A percentile compares a stretch with the other conserved stretches of the same genome.
Conservation (phyloP, 1,140 invertebrate genomes). For the Heliothis subflexa region DNA sequence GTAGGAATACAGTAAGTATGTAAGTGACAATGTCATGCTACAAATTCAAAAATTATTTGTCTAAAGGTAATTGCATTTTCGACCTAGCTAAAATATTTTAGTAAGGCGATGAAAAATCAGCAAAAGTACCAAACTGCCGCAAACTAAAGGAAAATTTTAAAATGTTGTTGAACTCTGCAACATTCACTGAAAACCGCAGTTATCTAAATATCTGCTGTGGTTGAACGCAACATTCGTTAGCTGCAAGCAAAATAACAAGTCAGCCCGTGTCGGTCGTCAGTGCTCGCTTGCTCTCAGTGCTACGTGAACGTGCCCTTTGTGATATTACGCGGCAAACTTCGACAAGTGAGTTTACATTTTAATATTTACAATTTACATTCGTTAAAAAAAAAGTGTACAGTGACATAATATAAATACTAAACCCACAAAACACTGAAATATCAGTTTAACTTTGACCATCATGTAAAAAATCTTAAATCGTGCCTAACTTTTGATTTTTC, state of each 20-base stretch:
- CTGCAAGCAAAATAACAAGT: constrained; percentile 40
- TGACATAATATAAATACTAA: not conserved
- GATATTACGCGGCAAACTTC: constrained; percentile 23
- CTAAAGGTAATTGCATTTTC: too few species aligned
- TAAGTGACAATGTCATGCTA: too few species aligned
- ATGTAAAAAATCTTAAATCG: too few species aligned
- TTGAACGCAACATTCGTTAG: constrained; percentile 21
- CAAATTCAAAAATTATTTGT: too few species aligned
- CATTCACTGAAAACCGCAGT: constrained; percentile 45
- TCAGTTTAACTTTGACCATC: not conserved
- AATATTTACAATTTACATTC: not conserved
- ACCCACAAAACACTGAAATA: not conserved
- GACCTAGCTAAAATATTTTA: too few species aligned
- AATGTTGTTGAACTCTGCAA: constrained; percentile 41
- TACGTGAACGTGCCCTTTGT: constrained; percentile 41
- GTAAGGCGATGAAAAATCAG: not conserved
- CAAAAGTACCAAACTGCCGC: not conserved
- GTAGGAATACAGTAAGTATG: too few species aligned
- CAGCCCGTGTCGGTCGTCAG: constrained; percentile 6
- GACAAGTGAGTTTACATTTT: constrained; percentile 33
- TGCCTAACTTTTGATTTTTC: too few species aligned
- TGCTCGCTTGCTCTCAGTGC: constrained; percentile 24
- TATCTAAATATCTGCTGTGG: constrained; percentile 35
- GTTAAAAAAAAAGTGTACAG: not conserved
- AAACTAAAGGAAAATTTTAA: not conserved